phyloP scores from a whole-genome alignment of 1,140 invertebrate species.

The Euwallacea similis region DNA sequence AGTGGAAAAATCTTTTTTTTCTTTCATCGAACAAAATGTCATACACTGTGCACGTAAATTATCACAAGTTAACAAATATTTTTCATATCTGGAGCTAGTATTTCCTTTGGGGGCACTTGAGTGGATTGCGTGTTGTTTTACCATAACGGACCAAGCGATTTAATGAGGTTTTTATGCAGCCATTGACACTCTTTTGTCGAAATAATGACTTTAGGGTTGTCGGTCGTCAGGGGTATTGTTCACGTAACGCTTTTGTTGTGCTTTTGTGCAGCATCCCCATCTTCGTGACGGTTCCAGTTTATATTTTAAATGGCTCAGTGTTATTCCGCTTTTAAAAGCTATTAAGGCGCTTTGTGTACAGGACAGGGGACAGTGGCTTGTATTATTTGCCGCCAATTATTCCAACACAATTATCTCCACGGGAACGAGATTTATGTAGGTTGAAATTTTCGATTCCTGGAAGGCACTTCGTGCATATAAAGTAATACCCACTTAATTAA shows the following conservation, averaged over 20 bases:
- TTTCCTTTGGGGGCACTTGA: slow-evolving; percentile 44
- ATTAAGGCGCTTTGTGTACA: slow-evolving; percentile 12
- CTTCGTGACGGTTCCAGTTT: slow-evolving; percentile 20
- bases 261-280: slow-evolving; percentile 37
- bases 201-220: slow-evolving; percentile 54
- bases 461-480: too few species aligned
- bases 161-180: slow-evolving; percentile 55
- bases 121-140: slow-evolving; percentile 47
- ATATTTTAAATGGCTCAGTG: slow-evolving; percentile 21
- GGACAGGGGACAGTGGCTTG: slow-evolving; percentile 9
- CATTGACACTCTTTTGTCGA: slow-evolving; percentile 55
- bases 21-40: too few species aligned
- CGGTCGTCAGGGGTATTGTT: slow-evolving; percentile 48
- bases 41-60: too few species aligned
- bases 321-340: slow-evolving; percentile 23
- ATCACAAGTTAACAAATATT: too few species aligned
- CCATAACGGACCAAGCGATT: slow-evolving; percentile 49
- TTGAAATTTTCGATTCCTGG: slow-evolving; percentile 3
- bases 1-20: too few species aligned
- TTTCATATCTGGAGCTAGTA: slow-evolving; percentile 17
- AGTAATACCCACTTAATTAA: too few species aligned
- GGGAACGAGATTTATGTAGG: slow-evolving; percentile 7
- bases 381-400: slow-evolving; percentile 17
- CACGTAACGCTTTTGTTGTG: slow-evolving; percentile 39
- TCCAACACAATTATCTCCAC: slow-evolving; percentile 5